Conservation (phyloP, 2,888 invertebrate species). For the Apamea anceps region DNA sequence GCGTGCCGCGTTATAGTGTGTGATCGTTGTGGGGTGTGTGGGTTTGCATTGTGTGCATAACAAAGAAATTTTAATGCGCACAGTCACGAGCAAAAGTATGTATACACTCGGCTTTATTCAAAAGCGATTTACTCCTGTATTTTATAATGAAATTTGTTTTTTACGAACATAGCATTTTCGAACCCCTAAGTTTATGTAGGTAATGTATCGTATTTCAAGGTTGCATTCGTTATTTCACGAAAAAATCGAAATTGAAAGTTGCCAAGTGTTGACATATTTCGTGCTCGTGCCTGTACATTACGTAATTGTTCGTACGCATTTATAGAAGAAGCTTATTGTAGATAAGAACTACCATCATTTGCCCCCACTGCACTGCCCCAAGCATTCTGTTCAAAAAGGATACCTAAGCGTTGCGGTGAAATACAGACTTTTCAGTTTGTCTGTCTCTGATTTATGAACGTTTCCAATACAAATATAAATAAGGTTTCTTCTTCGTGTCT, state of each 20-base stretch:
- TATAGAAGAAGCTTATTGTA: not conserved
- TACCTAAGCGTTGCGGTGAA: not conserved
- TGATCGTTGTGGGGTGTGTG: too few relatives aligned
- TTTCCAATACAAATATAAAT: not conserved
- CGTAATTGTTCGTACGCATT: not conserved
- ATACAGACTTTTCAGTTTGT: not conserved
- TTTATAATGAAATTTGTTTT: too few relatives aligned
- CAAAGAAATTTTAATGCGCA: not conserved
- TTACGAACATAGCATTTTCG: too few relatives aligned
- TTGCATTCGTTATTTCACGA: too few relatives aligned
- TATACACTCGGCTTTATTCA: too few relatives aligned
- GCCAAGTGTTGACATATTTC: too few relatives aligned
- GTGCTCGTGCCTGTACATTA: not conserved
- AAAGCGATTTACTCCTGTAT: too few relatives aligned
- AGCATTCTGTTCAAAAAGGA: not conserved
- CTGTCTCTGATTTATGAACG: not conserved
- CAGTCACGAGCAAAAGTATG: too few relatives aligned
- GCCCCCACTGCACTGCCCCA: not conserved
- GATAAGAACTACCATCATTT: not conserved
- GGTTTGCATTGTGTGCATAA: not conserved
- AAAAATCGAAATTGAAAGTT: too few relatives aligned
- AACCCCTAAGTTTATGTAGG: too few relatives aligned
- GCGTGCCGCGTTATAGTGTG: too few relatives aligned
- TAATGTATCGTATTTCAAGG: too few relatives aligned
- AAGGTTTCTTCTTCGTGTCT: not conserved